phyloP scores from a whole-genome alignment of 2,888 invertebrate species.

The Tuberolachnus salignus region DNA sequence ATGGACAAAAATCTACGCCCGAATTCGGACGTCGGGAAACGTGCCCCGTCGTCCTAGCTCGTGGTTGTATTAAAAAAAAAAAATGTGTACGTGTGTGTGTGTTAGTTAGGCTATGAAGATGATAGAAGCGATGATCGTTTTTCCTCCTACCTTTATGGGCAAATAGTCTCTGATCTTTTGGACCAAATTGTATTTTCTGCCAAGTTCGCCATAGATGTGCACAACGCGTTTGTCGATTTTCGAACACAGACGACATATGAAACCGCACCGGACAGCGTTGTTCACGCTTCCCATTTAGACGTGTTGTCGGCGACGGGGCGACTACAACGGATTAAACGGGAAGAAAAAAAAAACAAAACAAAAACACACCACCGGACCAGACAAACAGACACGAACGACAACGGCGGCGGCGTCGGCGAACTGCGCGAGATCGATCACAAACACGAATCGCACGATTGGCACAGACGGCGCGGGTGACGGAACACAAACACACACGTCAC shows the following conservation, averaged over 20 bases:
- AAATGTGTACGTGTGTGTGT: too few relatives aligned
- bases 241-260: slow-evolving; percentile 83
- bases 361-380: slow-evolving; percentile 5
- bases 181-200: slow-evolving; percentile 74
- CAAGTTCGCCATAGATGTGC: slow-evolving; percentile 82
- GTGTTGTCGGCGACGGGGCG: slow-evolving; percentile 13
- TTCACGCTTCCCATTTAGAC: slow-evolving; percentile 79
- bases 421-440: slow-evolving; percentile 12
- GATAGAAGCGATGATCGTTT: too few relatives aligned
- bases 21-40: neutral
- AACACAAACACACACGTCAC: slow-evolving; percentile 13
- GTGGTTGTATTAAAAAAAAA: too few relatives aligned
- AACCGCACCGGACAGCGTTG: slow-evolving; percentile 80
- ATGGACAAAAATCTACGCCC: slow-evolving; percentile 8
- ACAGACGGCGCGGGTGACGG: neutral
- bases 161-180: slow-evolving; percentile 82
- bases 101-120: too few relatives aligned
- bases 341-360: too few relatives aligned
- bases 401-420: slow-evolving; percentile 5
- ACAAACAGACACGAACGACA: neutral
- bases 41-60: too few relatives aligned
- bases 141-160: slow-evolving; percentile 74
- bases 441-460: neutral
- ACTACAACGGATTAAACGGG: too few relatives aligned
- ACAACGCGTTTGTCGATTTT: slow-evolving; percentile 84